Evolutionary conservation across 2,797 vertebrate genomes (phyloP).

Genomic region (Ispidina lecontei): DNA sequence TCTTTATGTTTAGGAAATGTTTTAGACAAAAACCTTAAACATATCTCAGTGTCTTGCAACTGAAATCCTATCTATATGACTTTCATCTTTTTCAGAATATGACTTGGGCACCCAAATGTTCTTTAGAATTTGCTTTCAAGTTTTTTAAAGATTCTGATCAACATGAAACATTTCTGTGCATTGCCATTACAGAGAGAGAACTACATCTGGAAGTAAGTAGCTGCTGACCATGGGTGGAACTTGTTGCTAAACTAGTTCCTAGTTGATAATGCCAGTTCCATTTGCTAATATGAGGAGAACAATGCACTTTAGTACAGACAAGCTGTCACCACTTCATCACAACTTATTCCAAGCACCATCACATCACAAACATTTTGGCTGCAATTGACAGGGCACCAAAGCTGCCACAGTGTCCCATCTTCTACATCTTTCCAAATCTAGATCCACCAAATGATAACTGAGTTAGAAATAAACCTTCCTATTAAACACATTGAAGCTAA

Average conservation of each 20-base stretch:
- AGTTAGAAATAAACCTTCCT: not conserved
- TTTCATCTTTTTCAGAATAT: not conserved
- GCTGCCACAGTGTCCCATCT: not conserved
- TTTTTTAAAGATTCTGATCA: not conserved
- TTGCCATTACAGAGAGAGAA: not conserved
- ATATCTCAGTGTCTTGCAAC: not conserved
- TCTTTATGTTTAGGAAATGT: not conserved
- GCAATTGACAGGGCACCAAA: not conserved
- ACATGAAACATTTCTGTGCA: not conserved
- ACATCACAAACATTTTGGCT: not conserved
- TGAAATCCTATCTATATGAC: not conserved
- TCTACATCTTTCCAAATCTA: not conserved
- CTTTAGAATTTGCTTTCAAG: not conserved
- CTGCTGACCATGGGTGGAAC: not conserved
- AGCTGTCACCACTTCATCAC: not conserved
- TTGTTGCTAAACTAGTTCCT: not conserved
- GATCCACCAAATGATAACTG: not conserved
- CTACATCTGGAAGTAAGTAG: not conserved
- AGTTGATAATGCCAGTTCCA: not conserved
- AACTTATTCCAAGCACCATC: not conserved
- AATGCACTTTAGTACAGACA: not conserved
- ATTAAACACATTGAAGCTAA: not conserved
- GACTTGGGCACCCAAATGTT: not conserved
- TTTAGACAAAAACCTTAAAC: not conserved
- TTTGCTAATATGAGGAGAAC: not conserved